Conservation (phyloP, 2,113 vertebrate species). For the Gorsachius goisagi region DNA sequence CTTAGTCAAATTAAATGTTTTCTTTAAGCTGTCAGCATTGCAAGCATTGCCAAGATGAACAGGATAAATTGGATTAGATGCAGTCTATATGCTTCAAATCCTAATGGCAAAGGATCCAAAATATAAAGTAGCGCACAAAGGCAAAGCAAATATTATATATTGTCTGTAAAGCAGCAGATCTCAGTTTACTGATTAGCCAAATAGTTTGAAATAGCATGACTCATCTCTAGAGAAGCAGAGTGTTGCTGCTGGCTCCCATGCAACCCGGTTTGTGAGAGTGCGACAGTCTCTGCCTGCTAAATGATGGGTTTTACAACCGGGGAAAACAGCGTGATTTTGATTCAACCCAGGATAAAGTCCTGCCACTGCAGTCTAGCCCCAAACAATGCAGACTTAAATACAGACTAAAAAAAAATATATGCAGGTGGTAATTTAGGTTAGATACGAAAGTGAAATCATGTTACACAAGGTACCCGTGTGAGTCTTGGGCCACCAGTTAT, state of each 20-base stretch:
- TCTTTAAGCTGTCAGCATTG: constrained; percentile 62
- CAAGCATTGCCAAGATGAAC: constrained; percentile 37
- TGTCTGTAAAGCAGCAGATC: constrained; percentile 39
- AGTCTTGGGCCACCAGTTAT: constrained; percentile 68
- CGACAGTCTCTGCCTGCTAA: not conserved
- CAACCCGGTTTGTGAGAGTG: not conserved
- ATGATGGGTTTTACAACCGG: not conserved
- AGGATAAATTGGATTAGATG: constrained; percentile 66
- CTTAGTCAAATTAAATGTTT: constrained; percentile 69
- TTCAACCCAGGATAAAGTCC: not conserved
- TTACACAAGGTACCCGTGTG: constrained; percentile 25
- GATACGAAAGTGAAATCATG: not conserved
- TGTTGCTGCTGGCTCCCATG: not conserved
- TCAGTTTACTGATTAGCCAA: constrained; percentile 23
- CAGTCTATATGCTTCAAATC: constrained; percentile 46
- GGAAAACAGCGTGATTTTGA: not conserved
- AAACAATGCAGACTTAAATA: not conserved
- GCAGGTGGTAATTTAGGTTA: not conserved
- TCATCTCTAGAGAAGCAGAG: not conserved
- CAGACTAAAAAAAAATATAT: not conserved
- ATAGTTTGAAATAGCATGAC: constrained; percentile 35
- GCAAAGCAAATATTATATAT: constrained; percentile 48
- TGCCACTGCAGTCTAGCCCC: not conserved
- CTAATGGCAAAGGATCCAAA: constrained; percentile 51
- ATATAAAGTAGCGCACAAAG: constrained; percentile 30